Base-by-base conservation (phyloP, 2,113 vertebrate species). In the Podocnemis expansa region DNA sequence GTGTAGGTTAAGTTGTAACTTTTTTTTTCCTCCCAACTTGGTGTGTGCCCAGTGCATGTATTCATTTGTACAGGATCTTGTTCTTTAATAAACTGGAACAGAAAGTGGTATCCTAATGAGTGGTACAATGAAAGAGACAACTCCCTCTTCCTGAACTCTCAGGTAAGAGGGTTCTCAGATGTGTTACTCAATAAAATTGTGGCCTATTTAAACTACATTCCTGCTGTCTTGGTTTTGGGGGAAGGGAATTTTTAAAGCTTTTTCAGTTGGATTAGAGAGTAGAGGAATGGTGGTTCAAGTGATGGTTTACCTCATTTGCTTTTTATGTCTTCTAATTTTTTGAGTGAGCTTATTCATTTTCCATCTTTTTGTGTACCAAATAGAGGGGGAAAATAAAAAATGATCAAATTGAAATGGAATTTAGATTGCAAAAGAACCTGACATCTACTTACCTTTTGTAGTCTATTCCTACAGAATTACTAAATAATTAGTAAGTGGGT, bases 291-390 rank as follows among this genome's bases (percentile, higher is more conserved):
- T 31, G 75, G 82, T 73, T 27, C 73, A 55, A 8, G 12, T 78
- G 19, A 13, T 22, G 25, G 52, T 89, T 75, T 85, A 51, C 21
- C 58, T 17, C 34, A 84, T 87, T 87, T 91, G 21, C 82, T 95
- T 89, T 22, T 87, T 21, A 52, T 87, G 85, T 89, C 79, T 87
- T 87, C 55, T 91, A 56, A 21, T 80, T 97, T 79, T n/a, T 87
- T 12, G 2, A 80, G 8, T 58, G 38, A 56, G 29, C 29, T n/a
- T 16, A 52, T 52, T 52, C 51, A 52, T 52, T 16, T 52, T 52
- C 51, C 51, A 52, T 52, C 51, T 52, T 52, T 52, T 52, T 52
- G 51, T 52, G 51, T 52, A 52, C 16, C 21, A 22, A 70, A 5
- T 10, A 41, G 67, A 70, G 38, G 67, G 19, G 17, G 11, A 41